These are phyloP conservation scores for Pseudotriccus pelzelni DNA, from an alignment of 2,797 vertebrate species.

Conservation along the genomic window DNA sequence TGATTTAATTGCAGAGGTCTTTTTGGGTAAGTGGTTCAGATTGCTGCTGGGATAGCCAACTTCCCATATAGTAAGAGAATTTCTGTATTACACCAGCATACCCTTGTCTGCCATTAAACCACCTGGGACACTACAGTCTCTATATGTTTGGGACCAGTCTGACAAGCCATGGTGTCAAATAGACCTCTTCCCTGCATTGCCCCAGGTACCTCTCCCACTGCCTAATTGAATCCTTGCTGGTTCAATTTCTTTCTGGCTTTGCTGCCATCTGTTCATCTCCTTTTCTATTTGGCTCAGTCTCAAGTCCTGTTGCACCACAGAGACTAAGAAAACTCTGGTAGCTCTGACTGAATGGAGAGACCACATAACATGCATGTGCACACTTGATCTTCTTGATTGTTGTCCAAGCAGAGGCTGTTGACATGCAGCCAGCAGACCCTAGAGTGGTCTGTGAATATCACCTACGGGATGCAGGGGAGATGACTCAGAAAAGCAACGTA, in stretches of 20 bases:
- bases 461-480: accelerated
- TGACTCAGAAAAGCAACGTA: background rate
- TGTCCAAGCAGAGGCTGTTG: background rate
- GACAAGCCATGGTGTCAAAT: background rate
- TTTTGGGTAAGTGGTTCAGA: background rate
- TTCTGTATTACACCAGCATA: background rate
- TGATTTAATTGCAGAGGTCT: background rate
- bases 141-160: background rate
- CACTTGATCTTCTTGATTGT: accelerated
- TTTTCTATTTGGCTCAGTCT: background rate
- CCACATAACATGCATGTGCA: background rate
- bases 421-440: background rate
- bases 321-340: background rate
- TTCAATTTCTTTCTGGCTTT: background rate
- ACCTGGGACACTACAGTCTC: background rate
- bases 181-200: background rate
- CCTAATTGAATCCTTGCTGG: background rate
- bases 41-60: background rate
- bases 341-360: background rate
- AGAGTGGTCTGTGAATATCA: background rate
- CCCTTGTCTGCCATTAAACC: background rate
- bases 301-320: background rate
- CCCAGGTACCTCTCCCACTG: background rate
- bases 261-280: background rate
- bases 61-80: background rate